Conservation (phyloP, 2,888 invertebrate genomes). For the Lycia hirtaria region DNA sequence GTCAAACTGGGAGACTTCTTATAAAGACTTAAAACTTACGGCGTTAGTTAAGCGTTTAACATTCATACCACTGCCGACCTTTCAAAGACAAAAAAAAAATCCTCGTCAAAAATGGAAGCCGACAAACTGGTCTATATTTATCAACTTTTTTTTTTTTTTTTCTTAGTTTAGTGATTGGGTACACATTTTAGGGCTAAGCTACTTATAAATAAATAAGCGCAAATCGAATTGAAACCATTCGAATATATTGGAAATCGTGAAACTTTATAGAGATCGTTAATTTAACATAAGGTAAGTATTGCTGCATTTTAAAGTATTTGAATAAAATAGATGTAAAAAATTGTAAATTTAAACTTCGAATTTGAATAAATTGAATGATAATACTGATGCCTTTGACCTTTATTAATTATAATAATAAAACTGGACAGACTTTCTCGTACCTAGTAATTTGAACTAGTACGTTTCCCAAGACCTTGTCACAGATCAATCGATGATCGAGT, state of each 20-base stretch:
- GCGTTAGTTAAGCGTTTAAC: background rate
- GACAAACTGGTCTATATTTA: constrained; percentile 12
- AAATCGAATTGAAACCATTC: background rate
- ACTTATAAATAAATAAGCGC: background rate
- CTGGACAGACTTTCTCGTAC: no score
- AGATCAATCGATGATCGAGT: no score
- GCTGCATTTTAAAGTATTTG: no score
- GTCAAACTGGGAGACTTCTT: no score
- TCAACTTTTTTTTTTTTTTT: no score
- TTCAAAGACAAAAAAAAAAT: constrained; percentile 3
- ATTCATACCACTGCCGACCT: constrained; percentile 8
- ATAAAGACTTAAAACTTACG: no score
- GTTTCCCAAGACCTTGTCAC: no score
- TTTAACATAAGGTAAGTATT: no score
- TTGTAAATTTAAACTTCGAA: background rate
- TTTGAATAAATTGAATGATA: background rate
- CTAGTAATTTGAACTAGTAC: no score
- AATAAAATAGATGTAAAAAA: background rate
- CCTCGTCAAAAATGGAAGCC: background rate
- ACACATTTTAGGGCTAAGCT: constrained; percentile 10
- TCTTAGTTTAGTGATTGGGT: constrained; percentile 22
- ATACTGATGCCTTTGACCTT: no score
- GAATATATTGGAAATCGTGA: background rate
- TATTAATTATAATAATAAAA: no score
- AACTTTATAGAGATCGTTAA: no score